Base-by-base conservation (phyloP, 1,140 invertebrate genomes). In the Brachionus sp. region DNA sequence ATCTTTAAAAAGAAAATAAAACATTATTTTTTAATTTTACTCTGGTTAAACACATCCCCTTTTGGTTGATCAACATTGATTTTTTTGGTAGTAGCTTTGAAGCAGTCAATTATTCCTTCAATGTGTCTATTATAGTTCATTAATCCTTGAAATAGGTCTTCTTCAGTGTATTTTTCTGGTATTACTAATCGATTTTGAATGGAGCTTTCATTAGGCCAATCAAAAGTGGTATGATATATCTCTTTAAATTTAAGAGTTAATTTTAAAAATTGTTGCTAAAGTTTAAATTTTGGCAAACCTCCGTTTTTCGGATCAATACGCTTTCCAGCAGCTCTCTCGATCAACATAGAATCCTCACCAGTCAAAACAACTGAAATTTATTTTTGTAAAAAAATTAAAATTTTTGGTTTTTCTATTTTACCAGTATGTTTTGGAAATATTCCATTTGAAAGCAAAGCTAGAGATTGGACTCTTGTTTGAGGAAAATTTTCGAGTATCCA, bases 1-100 rank as follows among this genome's bases (percentile, higher is more conserved):
- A 62, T 39, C 44, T 23, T 29, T 25, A 46, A 13, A 29, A 46
- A 42, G 6, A 66, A 62, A 25, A 19, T 29, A 7, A 23, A 29
- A 4, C 4, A 13, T n/a, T 46, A 7, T 12, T 23, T 29, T 68
- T 42, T 25, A 16, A 35, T 23, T 46, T 44, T 70, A 89, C 88
- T 87, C 87, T 89, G 87, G 75, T 87, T 85, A 83, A 88, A 88
- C 19, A 90, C 87, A 85, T 90, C 89, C 7, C 86, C 87, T 84
- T 88, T 88, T 5, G 89, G 89, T 75, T 89, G 88, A 86, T 90
- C 88, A 83, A 88, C 89, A 86, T 90, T 89, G 35, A 90, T 85
- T 13, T 57, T 84, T 80, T 87, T 88, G 7, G 85, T 66, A 29
- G 85, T 85, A 53, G 86, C 85, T 13, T 84, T 73, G 66, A 86